Evolutionary conservation across 2,797 vertebrate species (phyloP).

Genomic region (Gymnoscopelus microlampas): DNA sequence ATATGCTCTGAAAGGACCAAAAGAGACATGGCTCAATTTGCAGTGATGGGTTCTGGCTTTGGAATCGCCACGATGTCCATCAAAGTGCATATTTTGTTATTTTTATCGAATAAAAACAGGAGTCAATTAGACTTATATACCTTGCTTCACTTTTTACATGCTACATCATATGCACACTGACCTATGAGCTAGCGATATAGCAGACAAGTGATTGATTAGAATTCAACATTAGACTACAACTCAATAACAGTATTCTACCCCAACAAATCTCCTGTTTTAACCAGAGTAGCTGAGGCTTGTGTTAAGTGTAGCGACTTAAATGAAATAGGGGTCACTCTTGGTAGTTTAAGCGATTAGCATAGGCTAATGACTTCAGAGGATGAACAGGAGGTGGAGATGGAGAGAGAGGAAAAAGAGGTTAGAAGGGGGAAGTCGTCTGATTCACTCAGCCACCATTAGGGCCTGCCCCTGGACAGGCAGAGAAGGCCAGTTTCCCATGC

Average conservation of each 20-base stretch:
- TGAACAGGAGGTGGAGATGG: slow-evolving; percentile 74
- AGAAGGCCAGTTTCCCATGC: slow-evolving; percentile 78
- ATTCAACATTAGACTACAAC: slow-evolving; percentile 32
- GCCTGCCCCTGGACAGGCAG: slow-evolving; percentile 58
- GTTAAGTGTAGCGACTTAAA: slow-evolving; percentile 61
- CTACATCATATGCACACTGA: no score
- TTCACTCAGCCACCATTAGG: slow-evolving; percentile 68
- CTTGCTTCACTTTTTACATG: no score
- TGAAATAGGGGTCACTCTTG: slow-evolving; percentile 66
- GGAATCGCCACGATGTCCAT: no score
- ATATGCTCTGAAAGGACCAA: no score
- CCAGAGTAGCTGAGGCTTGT: slow-evolving; percentile 56
- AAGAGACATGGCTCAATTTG: no score
- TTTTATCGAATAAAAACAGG: no score
- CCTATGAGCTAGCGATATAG: not conserved
- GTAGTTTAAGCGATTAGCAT: slow-evolving; percentile 74
- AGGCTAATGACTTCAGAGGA: slow-evolving; percentile 76
- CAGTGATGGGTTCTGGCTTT: no score
- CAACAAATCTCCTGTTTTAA: slow-evolving; percentile 49
- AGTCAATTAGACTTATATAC: no score
- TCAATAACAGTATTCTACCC: slow-evolving; percentile 37
- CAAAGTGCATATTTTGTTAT: no score
- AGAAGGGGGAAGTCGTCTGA: slow-evolving; percentile 65
- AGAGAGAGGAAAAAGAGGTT: no score
- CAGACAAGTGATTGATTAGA: slow-evolving; percentile 6